Percentiles rank a stretch among this genome's conserved stretches.
Evolutionary conservation across 1,140 invertebrate genomes (phyloP).

Genomic region (Diploscapter pachys): DNA sequence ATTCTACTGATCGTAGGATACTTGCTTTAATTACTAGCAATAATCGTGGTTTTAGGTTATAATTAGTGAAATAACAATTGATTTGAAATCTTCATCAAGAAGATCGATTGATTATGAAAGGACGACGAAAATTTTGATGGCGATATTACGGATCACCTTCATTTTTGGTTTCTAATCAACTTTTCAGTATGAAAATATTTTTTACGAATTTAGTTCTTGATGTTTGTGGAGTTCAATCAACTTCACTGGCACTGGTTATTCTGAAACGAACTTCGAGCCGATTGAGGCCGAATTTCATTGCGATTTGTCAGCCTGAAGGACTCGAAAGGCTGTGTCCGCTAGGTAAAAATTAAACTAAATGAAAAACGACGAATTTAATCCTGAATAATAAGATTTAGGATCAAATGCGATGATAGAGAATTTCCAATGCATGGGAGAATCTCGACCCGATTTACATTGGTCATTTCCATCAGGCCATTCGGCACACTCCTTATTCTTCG

Average conservation of each 20-base stretch:
- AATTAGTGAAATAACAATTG: no score
- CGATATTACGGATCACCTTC: no score
- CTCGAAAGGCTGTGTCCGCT: slow-evolving; percentile 41
- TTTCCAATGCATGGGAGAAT: background rate
- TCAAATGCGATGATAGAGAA: background rate
- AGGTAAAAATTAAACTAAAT: slow-evolving; percentile 8
- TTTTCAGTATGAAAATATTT: slow-evolving; percentile 4
- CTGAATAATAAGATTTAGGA: background rate
- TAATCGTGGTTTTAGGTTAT: no score
- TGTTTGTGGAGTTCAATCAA: slow-evolving; percentile 43
- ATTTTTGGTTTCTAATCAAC: no score
- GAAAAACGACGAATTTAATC: background rate
- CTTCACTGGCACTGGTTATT: slow-evolving; percentile 33
- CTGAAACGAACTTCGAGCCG: slow-evolving; percentile 46
- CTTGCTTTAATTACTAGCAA: no score
- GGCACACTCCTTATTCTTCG: background rate
- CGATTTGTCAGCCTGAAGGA: slow-evolving; percentile 48
- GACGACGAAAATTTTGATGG: no score
- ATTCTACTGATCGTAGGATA: slow-evolving; percentile 42
- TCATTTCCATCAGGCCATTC: background rate
- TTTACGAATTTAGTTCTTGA: slow-evolving; percentile 19
- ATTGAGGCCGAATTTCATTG: slow-evolving; percentile 48
- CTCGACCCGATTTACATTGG: background rate
- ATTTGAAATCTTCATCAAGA: no score
- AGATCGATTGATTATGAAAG: no score